phyloP scores from a whole-genome alignment of 2,113 vertebrate species.

The Phrynosoma platyrhinos region DNA sequence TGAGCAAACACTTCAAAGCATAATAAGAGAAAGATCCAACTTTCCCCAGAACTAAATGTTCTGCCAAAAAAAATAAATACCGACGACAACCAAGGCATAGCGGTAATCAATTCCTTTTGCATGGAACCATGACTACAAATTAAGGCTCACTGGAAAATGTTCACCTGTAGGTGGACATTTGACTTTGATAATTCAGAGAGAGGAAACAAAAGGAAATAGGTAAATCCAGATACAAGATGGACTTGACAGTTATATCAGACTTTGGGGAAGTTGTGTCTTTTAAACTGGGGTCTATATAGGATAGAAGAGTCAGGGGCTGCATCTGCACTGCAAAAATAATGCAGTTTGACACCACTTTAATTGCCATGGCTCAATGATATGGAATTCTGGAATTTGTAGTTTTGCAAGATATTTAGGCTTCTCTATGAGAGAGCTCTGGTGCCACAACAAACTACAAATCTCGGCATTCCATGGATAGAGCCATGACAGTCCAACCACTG shows the following conservation, averaged over 20 bases:
- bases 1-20: neutral
- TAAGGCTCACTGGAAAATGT: neutral
- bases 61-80: neutral
- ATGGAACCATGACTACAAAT: neutral
- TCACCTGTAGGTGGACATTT: neutral
- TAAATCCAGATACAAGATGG: neutral
- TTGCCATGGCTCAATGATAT: too few relatives aligned
- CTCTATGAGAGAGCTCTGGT: too few relatives aligned
- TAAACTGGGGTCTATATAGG: too few relatives aligned
- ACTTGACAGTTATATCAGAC: rapidly evolving
- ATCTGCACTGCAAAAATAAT: too few relatives aligned
- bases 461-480: too few relatives aligned
- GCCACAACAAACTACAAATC: too few relatives aligned
- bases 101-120: neutral
- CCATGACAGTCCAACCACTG: too few relatives aligned
- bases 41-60: neutral
- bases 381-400: too few relatives aligned
- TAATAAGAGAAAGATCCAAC: neutral
- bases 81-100: neutral
- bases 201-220: neutral
- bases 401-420: too few relatives aligned
- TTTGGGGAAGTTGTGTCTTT: too few relatives aligned
- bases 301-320: too few relatives aligned
- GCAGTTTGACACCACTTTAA: too few relatives aligned
- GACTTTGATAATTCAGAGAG: neutral